Evolutionary conservation across 2,888 invertebrate species (phyloP).

Genomic region (Keiferia lycopersicella): DNA sequence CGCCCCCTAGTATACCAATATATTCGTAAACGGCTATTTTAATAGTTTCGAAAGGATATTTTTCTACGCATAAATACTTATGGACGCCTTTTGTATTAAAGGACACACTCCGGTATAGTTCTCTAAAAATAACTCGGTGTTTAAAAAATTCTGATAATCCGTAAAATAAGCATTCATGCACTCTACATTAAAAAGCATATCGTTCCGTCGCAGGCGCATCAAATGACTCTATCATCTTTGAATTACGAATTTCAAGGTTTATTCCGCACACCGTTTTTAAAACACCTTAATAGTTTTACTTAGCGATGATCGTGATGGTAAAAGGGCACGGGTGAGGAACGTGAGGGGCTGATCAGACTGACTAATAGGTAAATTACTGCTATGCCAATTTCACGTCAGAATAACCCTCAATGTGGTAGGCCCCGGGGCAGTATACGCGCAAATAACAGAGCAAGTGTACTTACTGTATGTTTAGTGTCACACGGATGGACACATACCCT

Average conservation of each 20-base stretch:
- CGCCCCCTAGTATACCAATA: too few relatives aligned
- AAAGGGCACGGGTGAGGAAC: constrained; percentile 49
- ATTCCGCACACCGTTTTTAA: constrained; percentile 16
- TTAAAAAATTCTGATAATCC: too few relatives aligned
- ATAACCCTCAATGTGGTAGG: constrained; percentile 37
- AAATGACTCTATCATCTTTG: constrained; percentile 26
- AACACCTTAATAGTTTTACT: constrained; percentile 30
- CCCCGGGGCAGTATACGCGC: constrained; percentile 36
- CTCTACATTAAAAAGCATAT: too few relatives aligned
- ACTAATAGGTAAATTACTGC: constrained; percentile 60
- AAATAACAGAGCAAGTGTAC: constrained; percentile 35
- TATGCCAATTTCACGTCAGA: constrained; percentile 37
- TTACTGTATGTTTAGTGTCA: constrained; percentile 29
- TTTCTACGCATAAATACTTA: too few relatives aligned
- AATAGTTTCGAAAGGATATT: too few relatives aligned
- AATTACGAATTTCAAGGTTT: constrained; percentile 30
- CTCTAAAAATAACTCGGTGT: too few relatives aligned
- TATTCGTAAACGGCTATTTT: too few relatives aligned
- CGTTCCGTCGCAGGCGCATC: background rate
- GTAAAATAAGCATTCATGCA: background rate
- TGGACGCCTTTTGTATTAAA: too few relatives aligned
- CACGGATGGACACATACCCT: constrained; percentile 16
- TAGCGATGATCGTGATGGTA: constrained; percentile 30
- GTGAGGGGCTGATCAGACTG: constrained; percentile 53
- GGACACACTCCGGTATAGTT: too few relatives aligned